Evolutionary conservation across 2,888 invertebrate genomes (phyloP).

Genomic region (Drosophila rellima): DNA sequence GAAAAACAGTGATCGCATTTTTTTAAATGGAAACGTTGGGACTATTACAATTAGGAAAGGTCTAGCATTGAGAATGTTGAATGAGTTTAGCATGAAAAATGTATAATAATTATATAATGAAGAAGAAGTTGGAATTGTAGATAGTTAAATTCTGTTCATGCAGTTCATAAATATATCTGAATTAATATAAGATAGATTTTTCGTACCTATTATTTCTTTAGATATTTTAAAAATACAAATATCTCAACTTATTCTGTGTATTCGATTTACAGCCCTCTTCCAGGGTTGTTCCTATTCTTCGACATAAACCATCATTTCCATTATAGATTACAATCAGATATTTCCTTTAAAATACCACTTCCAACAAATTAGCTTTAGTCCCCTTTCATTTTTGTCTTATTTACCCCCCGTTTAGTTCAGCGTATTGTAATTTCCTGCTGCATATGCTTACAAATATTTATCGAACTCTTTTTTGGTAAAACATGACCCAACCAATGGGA

Average conservation of each 20-base stretch:
- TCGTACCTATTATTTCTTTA: too few relatives aligned
- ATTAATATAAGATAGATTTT: too few relatives aligned
- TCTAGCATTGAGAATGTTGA: background rate
- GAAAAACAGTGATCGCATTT: conserved; percentile 2
- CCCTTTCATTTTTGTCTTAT: background rate
- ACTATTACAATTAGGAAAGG: background rate
- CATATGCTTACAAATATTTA: conserved; percentile 54
- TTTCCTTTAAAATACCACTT: conserved; percentile 36
- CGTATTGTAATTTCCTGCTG: conserved; percentile 53
- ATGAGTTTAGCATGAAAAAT: background rate
- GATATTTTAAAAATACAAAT: background rate
- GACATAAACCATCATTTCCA: background rate
- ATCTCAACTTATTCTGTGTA: background rate
- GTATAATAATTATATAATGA: too few relatives aligned
- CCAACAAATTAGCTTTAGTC: conserved; percentile 25
- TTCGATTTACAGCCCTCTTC: background rate
- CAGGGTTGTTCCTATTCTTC: background rate
- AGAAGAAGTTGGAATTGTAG: too few relatives aligned
- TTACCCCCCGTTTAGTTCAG: conserved; percentile 13
- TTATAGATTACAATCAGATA: conserved; percentile 27
- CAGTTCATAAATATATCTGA: too few relatives aligned
- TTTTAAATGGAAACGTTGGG: background rate
- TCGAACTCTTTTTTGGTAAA: conserved; percentile 43
- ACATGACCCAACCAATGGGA: conserved; percentile 17
- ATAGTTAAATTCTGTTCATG: too few relatives aligned